Percentiles rank a stretch among this genome's conserved stretches.
Evolutionary conservation across 2,113 vertebrate species (phyloP).

Genomic region (Limnothrissa miodon): DNA sequence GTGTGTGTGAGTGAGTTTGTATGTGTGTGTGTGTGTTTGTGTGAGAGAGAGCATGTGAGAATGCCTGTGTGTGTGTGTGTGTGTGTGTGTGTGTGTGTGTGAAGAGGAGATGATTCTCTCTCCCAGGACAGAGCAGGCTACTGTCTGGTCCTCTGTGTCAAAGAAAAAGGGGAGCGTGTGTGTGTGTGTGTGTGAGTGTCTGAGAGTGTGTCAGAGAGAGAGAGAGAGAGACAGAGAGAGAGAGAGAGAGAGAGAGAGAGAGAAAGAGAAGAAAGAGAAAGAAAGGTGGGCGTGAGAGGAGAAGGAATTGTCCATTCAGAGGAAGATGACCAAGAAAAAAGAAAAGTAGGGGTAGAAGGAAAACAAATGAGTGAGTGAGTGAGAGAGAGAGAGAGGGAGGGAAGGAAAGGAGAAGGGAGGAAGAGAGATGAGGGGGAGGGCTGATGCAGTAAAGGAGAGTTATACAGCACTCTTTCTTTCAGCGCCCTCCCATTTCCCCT

Average conservation of each 20-base stretch:
- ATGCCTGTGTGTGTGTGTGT: slow-evolving; percentile 61
- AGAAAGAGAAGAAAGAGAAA: slow-evolving; percentile 11
- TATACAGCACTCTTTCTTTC: slow-evolving; percentile 47
- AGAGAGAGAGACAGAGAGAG: slow-evolving; percentile 10
- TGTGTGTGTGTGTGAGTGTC: no score
- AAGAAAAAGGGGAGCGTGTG: slow-evolving; percentile 53
- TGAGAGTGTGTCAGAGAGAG: slow-evolving; percentile 61
- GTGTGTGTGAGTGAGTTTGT: slow-evolving; percentile 7
- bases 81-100: slow-evolving; percentile 56
- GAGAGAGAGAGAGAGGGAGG: neutral
- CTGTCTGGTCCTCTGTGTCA: slow-evolving; percentile 64
- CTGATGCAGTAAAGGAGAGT: slow-evolving; percentile 56
- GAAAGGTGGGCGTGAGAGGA: slow-evolving; percentile 15
- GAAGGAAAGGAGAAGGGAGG: neutral
- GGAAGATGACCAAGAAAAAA: slow-evolving; percentile 73
- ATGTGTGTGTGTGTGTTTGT: slow-evolving; percentile 25
- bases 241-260: slow-evolving; percentile 17
- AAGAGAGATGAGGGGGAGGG: slow-evolving; percentile 61
- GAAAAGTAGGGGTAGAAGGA: slow-evolving; percentile 19
- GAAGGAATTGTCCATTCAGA: slow-evolving; percentile 66
- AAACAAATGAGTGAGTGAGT: slow-evolving; percentile 20
- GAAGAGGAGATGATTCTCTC: slow-evolving; percentile 65
- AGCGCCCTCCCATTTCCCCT: slow-evolving; percentile 41
- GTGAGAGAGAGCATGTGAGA: slow-evolving; percentile 68
- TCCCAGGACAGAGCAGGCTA: slow-evolving; percentile 54